Percentiles rank a stretch among this genome's conserved stretches.
These are phyloP conservation scores for Macaria notata DNA, from an alignment of 2,888 invertebrate genomes.

Conservation along the genomic window DNA sequence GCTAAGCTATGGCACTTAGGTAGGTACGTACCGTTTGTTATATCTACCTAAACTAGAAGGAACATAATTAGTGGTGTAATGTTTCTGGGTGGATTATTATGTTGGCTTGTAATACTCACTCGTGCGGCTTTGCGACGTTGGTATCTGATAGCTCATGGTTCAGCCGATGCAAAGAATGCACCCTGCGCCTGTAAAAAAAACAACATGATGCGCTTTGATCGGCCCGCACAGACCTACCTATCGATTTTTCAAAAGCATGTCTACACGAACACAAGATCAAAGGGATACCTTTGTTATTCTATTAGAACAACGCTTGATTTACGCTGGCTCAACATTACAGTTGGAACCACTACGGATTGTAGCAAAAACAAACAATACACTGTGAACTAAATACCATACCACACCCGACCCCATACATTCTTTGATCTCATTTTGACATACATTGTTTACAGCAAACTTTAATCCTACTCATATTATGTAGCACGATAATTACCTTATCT, in stretches of 20 bases:
- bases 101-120: constrained; percentile 83
- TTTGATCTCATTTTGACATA: constrained; percentile 14
- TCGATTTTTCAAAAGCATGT: constrained; percentile 16
- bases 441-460: not conserved
- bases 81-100: no score
- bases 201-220: constrained; percentile 49
- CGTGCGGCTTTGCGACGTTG: constrained; percentile 89
- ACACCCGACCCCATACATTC: constrained; percentile 52
- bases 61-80: no score
- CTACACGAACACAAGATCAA: not conserved
- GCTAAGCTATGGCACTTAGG: no score
- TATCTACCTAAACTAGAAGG: no score
- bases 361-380: constrained; percentile 74
- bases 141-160: constrained; percentile 94
- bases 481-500: constrained; percentile 51
- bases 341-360: constrained; percentile 41
- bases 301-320: not conserved
- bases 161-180: constrained; percentile 82
- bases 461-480: not conserved
- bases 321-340: constrained; percentile 8
- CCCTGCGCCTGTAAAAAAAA: constrained; percentile 82
- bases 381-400: constrained; percentile 77
- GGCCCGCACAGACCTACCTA: constrained; percentile 15
- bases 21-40: no score
- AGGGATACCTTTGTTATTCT: constrained; percentile 3